Percentiles rank a stretch among this genome's conserved stretches.
These are phyloP conservation scores for Heliconius hewitsoni DNA, from an alignment of 1,140 invertebrate species.

Conservation along the genomic window DNA sequence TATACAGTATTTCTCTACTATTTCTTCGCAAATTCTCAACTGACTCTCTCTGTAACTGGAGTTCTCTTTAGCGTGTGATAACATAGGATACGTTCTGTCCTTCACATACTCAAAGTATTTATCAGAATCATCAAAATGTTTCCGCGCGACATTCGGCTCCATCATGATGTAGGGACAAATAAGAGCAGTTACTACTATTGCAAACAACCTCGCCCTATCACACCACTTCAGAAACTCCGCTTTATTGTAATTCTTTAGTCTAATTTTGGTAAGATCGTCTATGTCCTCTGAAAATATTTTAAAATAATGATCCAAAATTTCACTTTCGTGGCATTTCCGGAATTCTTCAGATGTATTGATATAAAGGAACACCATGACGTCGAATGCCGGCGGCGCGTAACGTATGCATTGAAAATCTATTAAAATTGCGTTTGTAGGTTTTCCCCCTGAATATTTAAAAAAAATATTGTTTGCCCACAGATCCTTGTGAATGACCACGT, in stretches of 20 bases:
- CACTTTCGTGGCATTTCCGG: conserved; percentile 52
- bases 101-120: conserved; percentile 49
- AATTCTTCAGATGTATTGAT: conserved; percentile 65
- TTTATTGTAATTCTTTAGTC: conserved; percentile 51
- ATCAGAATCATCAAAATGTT: conserved; percentile 57
- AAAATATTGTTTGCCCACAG: conserved; percentile 80
- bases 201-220: conserved; percentile 54
- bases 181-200: conserved; percentile 44
- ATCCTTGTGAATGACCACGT: conserved; percentile 79
- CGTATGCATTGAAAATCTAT: conserved; percentile 75
- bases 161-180: conserved; percentile 61
- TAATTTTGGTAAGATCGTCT: conserved; percentile 44
- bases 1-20: conserved; percentile 54
- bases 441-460: conserved; percentile 66
- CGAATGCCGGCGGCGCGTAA: conserved; percentile 75
- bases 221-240: conserved; percentile 52
- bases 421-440: conserved; percentile 61
- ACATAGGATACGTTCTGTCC: conserved; percentile 59
- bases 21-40: conserved; percentile 59
- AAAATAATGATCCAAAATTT: conserved; percentile 66
- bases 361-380: conserved; percentile 70
- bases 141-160: conserved; percentile 51
- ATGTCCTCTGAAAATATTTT: conserved; percentile 53
- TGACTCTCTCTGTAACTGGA: conserved; percentile 45
- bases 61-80: conserved; percentile 44